Evolutionary conservation across 2,888 invertebrate genomes (phyloP).

Genomic region (Ganaspis brasiliensis): DNA sequence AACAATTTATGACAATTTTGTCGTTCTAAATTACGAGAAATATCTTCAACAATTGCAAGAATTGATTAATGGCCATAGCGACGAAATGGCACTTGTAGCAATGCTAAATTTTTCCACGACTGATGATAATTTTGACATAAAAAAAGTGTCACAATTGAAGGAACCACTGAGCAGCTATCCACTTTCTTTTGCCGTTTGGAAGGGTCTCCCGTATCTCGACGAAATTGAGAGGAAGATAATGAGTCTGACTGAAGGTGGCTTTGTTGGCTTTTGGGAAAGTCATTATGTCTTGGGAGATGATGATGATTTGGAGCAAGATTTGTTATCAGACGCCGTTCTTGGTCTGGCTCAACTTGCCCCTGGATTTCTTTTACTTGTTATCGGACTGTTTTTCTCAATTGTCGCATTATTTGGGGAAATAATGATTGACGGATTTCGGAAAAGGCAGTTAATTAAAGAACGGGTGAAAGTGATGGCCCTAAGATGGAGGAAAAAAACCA

Average conservation of each 20-base stretch:
- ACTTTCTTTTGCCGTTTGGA: conserved; percentile 69
- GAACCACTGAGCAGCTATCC: conserved; percentile 69
- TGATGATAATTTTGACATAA: conserved; percentile 52
- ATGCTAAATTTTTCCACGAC: conserved; percentile 68
- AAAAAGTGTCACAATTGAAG: conserved; percentile 64
- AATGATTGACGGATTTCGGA: background rate
- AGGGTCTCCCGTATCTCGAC: conserved; percentile 68
- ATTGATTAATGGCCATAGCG: conserved; percentile 64
- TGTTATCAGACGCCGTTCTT: conserved; percentile 35
- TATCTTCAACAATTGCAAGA: conserved; percentile 60
- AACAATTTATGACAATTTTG: conserved; percentile 58
- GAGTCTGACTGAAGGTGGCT: conserved; percentile 63
- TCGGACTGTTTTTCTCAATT: conserved; percentile 17
- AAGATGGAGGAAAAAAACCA: background rate
- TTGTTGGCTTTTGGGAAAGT: conserved; percentile 62
- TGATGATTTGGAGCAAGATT: conserved; percentile 24
- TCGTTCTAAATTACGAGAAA: conserved; percentile 57
- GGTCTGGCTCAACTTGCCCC: conserved; percentile 55
- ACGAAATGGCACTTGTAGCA: conserved; percentile 65
- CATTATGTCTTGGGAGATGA: conserved; percentile 32
- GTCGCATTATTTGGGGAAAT: conserved; percentile 34
- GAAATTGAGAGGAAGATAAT: conserved; percentile 64
- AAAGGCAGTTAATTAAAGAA: background rate
- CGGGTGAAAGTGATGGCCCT: background rate
- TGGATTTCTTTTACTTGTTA: conserved; percentile 48